Percentiles rank a stretch among this genome's conserved stretches.
Evolutionary conservation across 2,888 invertebrate species (phyloP).

Genomic region (Hedychridium roseum): DNA sequence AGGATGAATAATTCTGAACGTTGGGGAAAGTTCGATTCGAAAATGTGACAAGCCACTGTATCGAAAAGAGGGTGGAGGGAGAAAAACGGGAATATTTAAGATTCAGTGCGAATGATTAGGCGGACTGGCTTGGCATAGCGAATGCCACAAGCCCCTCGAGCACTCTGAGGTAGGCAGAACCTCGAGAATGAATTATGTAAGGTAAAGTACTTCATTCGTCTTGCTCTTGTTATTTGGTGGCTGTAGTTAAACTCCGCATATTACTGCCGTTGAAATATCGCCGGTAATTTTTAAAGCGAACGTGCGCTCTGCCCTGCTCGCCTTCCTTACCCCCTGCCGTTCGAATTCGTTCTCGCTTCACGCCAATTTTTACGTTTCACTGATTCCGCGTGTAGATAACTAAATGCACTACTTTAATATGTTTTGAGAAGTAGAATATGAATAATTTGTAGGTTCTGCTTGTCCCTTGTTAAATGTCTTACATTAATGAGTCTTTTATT

Average conservation of each 20-base stretch:
- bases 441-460: too few species aligned
- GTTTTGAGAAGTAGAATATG: too few species aligned
- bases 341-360: too few species aligned
- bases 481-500: too few species aligned
- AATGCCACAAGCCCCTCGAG: constrained; percentile 30
- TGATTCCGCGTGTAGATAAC: too few species aligned
- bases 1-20: too few species aligned
- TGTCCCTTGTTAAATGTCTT: too few species aligned
- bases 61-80: too few species aligned
- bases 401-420: too few species aligned
- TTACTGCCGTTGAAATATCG: constrained; percentile 55
- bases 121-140: constrained; percentile 42
- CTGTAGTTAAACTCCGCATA: constrained; percentile 54
- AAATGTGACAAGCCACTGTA: too few species aligned
- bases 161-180: constrained; percentile 33
- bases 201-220: constrained; percentile 60
- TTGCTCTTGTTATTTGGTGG: constrained; percentile 58
- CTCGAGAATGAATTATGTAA: constrained; percentile 56
- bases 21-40: too few species aligned
- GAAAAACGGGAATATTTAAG: constrained; percentile 45
- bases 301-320: constrained; percentile 36
- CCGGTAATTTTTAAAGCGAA: constrained; percentile 52
- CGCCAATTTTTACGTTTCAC: too few species aligned
- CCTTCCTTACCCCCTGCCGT: neutral
- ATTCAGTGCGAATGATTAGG: constrained; percentile 53